Percentiles rank a stretch among this genome's conserved stretches.
phyloP scores from a whole-genome alignment of 1,140 invertebrate species.

The Uloborus diversus region DNA sequence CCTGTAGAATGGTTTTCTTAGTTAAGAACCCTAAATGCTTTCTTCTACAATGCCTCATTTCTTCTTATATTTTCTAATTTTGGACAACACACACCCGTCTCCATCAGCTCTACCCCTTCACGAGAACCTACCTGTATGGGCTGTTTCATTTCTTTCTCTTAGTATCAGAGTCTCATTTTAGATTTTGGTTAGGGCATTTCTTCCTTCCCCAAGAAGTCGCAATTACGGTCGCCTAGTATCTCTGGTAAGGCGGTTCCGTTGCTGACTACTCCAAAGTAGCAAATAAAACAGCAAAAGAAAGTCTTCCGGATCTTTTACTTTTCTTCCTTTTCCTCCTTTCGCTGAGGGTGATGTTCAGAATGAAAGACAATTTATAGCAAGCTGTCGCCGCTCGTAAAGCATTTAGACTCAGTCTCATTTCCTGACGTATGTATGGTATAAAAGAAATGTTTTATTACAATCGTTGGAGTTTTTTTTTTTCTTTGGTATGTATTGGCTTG shows the following conservation, averaged over 20 bases:
- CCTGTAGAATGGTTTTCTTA: no score
- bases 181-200: not conserved
- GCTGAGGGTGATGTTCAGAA: conserved; percentile 18
- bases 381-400: conserved; percentile 50
- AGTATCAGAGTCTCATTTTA: conserved; percentile 17
- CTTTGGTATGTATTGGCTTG: no score
- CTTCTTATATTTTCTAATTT: no score
- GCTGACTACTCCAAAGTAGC: conserved; percentile 3
- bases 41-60: no score
- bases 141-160: not conserved
- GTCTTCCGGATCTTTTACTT: not conserved
- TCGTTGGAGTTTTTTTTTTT: conserved; percentile 1
- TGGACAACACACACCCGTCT: no score
- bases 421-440: conserved; percentile 34
- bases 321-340: not conserved
- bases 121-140: no score
- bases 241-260: not conserved
- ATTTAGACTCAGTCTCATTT: conserved; percentile 47
- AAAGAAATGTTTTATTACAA: conserved; percentile 41
- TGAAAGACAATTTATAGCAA: conserved; percentile 52
- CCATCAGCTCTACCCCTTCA: no score
- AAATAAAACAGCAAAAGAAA: conserved; percentile 9
- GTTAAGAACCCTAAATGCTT: no score
- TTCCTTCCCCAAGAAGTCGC: not conserved
- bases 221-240: conserved; percentile 28